A percentile compares a stretch with the other conserved stretches of the same genome.
phyloP scores from a whole-genome alignment of 2,113 vertebrate species.

The Notarius quadriscutis region DNA sequence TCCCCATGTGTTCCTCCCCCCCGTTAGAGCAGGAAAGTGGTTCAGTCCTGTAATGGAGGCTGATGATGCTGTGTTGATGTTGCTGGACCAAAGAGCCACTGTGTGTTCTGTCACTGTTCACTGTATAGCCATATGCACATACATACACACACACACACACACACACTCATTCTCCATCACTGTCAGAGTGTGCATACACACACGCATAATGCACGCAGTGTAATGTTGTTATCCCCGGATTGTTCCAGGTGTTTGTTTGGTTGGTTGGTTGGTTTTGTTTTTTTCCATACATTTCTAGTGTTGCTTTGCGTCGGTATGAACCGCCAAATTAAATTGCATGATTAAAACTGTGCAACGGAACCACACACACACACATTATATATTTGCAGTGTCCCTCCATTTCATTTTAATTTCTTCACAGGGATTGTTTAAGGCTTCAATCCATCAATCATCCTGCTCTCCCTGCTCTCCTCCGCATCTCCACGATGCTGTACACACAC shows the following conservation, averaged over 20 bases:
- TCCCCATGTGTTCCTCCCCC: conserved; percentile 38
- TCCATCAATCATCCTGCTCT: conserved; percentile 39
- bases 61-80: conserved; percentile 48
- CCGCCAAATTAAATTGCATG: background rate
- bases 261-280: no score
- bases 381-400: background rate
- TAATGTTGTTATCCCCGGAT: background rate
- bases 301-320: background rate
- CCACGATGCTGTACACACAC: background rate
- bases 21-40: conserved; percentile 38
- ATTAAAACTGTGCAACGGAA: background rate
- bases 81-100: conserved; percentile 41
- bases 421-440: background rate
- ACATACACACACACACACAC: background rate
- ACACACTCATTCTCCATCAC: background rate
- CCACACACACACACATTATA: background rate
- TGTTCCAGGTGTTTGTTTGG: background rate
- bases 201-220: background rate
- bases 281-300: background rate
- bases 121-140: background rate
- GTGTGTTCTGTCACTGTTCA: conserved; percentile 41
- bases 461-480: background rate
- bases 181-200: background rate
- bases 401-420: conserved; percentile 45
- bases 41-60: conserved; percentile 50